These are phyloP conservation scores for Morpho deidamia DNA, from an alignment of 2,888 invertebrate species.

Conservation along the genomic window DNA sequence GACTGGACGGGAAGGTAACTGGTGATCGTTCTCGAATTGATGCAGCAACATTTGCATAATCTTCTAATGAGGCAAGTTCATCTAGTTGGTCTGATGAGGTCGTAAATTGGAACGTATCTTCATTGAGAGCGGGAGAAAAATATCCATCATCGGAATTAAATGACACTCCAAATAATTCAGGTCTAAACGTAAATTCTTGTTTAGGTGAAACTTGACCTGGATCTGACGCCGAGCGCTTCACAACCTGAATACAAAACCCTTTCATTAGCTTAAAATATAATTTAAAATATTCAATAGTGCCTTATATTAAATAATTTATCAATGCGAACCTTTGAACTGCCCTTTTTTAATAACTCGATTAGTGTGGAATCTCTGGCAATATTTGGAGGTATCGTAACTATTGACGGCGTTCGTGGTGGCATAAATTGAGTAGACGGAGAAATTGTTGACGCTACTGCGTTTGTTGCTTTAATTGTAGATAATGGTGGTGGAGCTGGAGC, in stretches of 20 bases:
- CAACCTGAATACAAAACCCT: conserved; percentile 56
- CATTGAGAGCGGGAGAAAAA: conserved; percentile 82
- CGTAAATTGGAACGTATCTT: conserved; percentile 85
- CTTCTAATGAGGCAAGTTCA: conserved; percentile 80
- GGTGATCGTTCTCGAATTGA: conserved; percentile 77
- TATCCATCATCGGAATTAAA: conserved; percentile 82
- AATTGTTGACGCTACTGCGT: conserved; percentile 60
- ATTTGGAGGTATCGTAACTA: conserved; percentile 54
- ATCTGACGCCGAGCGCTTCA: conserved; percentile 86
- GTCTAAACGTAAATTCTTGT: conserved; percentile 78
- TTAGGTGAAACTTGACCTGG: conserved; percentile 81
- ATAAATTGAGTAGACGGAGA: conserved; percentile 69
- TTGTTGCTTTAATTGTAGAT: conserved; percentile 52
- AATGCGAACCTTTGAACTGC: conserved; percentile 72
- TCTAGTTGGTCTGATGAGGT: conserved; percentile 81
- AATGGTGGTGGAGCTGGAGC: conserved; percentile 68
- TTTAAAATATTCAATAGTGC: background rate
- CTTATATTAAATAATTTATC: background rate
- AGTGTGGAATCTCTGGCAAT: conserved; percentile 83
- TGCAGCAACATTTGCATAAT: conserved; percentile 79
- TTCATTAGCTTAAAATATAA: background rate
- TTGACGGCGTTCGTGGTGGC: conserved; percentile 65
- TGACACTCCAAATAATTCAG: conserved; percentile 80
- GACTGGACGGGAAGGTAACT: conserved; percentile 81
- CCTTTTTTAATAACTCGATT: conserved; percentile 87